Evolutionary conservation across 1,140 invertebrate species (phyloP).

Genomic region (Lerema accius): DNA sequence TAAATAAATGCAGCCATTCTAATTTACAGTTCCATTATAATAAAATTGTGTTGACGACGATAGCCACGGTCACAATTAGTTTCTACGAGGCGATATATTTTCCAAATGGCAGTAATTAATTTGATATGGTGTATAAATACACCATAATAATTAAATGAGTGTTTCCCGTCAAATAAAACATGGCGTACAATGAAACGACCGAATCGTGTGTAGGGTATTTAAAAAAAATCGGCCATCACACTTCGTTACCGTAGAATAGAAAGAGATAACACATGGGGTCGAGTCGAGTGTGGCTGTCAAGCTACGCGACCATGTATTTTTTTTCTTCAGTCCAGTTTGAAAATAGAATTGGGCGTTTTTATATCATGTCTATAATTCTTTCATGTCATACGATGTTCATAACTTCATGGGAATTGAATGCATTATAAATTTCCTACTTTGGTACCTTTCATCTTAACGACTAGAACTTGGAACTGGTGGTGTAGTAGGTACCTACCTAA

Average conservation of each 20-base stretch:
- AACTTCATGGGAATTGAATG: too few relatives aligned
- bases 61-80: slow-evolving; percentile 13
- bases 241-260: neutral
- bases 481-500: too few relatives aligned
- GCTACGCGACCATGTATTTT: slow-evolving; percentile 23
- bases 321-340: slow-evolving; percentile 5
- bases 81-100: slow-evolving; percentile 8
- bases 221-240: slow-evolving; percentile 10
- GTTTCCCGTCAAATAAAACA: slow-evolving; percentile 28
- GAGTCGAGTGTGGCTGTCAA: slow-evolving; percentile 15
- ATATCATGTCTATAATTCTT: too few relatives aligned
- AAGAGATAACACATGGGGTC: slow-evolving; percentile 13
- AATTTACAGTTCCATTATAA: slow-evolving; percentile 4
- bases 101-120: slow-evolving; percentile 20
- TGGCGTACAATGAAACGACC: slow-evolving; percentile 21
- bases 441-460: too few relatives aligned
- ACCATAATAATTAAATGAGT: slow-evolving; percentile 26
- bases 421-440: too few relatives aligned
- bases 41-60: slow-evolving; percentile 2
- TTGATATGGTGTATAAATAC: slow-evolving; percentile 25
- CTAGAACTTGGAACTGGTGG: too few relatives aligned
- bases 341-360: slow-evolving; percentile 25
- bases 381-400: too few relatives aligned
- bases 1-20: neutral
- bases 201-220: slow-evolving; percentile 5